phyloP scores from a whole-genome alignment of 2,888 invertebrate genomes.

The Drosophila histrio region DNA sequence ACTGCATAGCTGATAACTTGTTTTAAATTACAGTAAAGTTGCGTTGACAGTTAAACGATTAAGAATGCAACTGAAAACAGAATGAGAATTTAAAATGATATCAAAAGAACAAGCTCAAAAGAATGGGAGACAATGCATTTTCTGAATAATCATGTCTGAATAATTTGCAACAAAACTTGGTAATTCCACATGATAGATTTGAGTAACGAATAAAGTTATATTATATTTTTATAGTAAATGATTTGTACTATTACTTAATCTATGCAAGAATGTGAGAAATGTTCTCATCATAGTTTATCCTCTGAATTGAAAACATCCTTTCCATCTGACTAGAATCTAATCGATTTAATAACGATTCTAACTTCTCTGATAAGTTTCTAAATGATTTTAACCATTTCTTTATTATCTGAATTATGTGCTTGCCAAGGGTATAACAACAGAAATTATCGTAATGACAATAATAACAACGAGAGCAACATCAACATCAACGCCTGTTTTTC shows the following conservation, averaged over 20 bases:
- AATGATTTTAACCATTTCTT: slow-evolving; percentile 1
- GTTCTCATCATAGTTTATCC: too few species aligned
- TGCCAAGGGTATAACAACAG: slow-evolving; percentile 10
- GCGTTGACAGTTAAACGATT: neutral
- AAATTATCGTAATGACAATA: slow-evolving; percentile 17
- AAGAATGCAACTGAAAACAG: neutral
- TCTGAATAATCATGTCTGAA: neutral
- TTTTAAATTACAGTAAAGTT: neutral
- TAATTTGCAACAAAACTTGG: neutral
- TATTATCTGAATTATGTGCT: slow-evolving; percentile 19
- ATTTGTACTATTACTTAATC: too few species aligned
- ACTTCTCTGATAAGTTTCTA: neutral
- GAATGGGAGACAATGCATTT: too few species aligned
- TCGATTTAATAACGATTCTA: neutral
- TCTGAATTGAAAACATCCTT: too few species aligned
- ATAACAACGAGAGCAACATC: slow-evolving; percentile 23
- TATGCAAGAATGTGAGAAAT: too few species aligned
- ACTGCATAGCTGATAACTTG: neutral
- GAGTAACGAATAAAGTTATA: too few species aligned
- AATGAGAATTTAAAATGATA: neutral
- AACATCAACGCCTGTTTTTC: slow-evolving; percentile 47
- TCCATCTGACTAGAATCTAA: neutral
- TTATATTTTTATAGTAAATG: too few species aligned
- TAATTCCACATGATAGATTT: too few species aligned
- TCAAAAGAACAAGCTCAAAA: too few species aligned